Evolutionary conservation across 2,888 invertebrate genomes (phyloP).

Genomic region (Allygus modestus): DNA sequence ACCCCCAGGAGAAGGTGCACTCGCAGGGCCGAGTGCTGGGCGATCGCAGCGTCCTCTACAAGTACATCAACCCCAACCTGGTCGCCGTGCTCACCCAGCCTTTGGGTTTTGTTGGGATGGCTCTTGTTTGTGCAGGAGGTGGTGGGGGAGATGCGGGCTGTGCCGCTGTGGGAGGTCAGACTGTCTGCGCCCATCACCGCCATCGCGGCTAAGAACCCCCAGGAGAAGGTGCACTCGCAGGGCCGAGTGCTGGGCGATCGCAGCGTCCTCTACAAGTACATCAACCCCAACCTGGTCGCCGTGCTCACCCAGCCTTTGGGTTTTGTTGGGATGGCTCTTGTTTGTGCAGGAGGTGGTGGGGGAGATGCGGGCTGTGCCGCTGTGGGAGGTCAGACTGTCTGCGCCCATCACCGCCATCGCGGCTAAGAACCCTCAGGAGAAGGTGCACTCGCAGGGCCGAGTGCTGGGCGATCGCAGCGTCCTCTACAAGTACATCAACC

Average conservation of each 20-base stretch:
- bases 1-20: constrained; percentile 87
- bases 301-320: constrained; percentile 89
- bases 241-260: constrained; percentile 97
- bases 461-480: constrained; percentile 97
- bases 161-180: constrained; percentile 85
- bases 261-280: constrained; percentile 98
- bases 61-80: constrained; percentile 98
- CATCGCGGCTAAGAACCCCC: constrained; percentile 81
- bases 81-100: constrained; percentile 90
- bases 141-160: constrained; percentile 78
- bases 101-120: no score
- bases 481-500: constrained; percentile 98
- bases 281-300: constrained; percentile 97
- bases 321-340: no score
- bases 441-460: constrained; percentile 96
- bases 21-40: constrained; percentile 96
- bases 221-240: constrained; percentile 93
- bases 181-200: constrained; percentile 81
- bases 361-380: constrained; percentile 79
- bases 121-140: constrained; percentile 24
- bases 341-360: constrained; percentile 71
- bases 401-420: constrained; percentile 80
- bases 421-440: constrained; percentile 82
- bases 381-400: constrained; percentile 87
- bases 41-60: constrained; percentile 98